Evolutionary conservation across 2,888 invertebrate genomes (phyloP), one percentile per base, ranked within the genome.

Genomic region (Nysson spinosus): DNA sequence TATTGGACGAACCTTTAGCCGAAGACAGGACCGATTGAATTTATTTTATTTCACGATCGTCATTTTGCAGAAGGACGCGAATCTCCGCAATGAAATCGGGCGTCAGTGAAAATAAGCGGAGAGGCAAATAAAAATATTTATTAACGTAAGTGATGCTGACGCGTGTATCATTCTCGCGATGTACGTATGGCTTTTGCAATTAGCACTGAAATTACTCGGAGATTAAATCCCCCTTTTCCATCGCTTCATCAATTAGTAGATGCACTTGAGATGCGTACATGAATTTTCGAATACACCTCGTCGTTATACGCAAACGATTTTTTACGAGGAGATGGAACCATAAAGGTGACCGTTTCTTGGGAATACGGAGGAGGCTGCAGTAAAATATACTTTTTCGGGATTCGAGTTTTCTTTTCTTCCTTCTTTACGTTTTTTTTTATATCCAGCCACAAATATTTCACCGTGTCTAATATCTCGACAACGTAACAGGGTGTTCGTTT

Each of bases 351-450:
- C 35, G 28, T 20, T 50, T 44, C 37, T 50, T 40, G 14, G 19
- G 28, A 24, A 9, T 11, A 4, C 28, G 32, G 37, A n/a, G 17
- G 34, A 17, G 12, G 30, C 34, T 52, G 39, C 72, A 77, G n/a
- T 79, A 77, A 78, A 77, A 80, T 72, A 24, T 52, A 46, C 51
- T 60, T 66, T 50, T 57, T 49, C 34, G 51, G 46, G 42, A 40
- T 55, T 55, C 44, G n/a, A 26, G 16, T 35, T 11, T 28, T 20
- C 35, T 22, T 39, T 9, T 4, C 4, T 12, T 16, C 30, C 44
- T 12, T 57, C 47, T 55, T 40, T 14, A 46, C 12, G 19, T 26
- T 40, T 49, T 56, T 39, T 51, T 37, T 52, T 34, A 40, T 3
- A 24, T n/a, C 28, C 3, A 4, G n/a, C 5, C 9, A 28, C 9